Conservation (phyloP, 2,113 vertebrate genomes). For the Corythornis cristatus region DNA sequence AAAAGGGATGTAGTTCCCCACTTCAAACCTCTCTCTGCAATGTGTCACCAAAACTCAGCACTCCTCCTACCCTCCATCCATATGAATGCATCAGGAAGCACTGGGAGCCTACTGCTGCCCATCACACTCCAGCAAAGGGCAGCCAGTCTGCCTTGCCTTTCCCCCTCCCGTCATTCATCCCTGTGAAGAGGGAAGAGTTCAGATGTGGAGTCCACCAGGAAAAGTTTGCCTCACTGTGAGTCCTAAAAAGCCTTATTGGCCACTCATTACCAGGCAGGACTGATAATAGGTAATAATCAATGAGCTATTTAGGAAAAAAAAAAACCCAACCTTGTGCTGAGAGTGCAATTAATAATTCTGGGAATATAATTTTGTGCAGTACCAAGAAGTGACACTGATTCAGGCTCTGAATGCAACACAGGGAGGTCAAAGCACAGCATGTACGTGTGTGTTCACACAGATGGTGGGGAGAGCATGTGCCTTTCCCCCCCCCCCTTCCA, state of each 20-base stretch:
- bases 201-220: not conserved
- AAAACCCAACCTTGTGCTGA: not conserved
- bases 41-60: not conserved
- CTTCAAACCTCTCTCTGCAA: not conserved
- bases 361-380: constrained; percentile 25
- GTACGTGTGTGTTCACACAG: not conserved
- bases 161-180: not conserved
- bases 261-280: not conserved
- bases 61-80: not conserved
- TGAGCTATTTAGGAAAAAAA: not conserved
- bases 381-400: not conserved
- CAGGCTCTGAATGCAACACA: not conserved
- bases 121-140: not conserved
- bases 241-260: not conserved
- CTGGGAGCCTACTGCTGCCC: not conserved
- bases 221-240: not conserved
- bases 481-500: not conserved
- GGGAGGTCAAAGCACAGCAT: not conserved
- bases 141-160: fast-evolving
- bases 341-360: constrained; percentile 35
- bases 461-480: not conserved
- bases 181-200: not conserved
- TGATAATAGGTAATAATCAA: not conserved
- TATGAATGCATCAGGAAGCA: not conserved
- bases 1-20: not conserved